Evolutionary conservation across 2,888 invertebrate genomes (phyloP), one percentile per base, ranked within the genome.

Genomic region (Byasa hedistus): DNA sequence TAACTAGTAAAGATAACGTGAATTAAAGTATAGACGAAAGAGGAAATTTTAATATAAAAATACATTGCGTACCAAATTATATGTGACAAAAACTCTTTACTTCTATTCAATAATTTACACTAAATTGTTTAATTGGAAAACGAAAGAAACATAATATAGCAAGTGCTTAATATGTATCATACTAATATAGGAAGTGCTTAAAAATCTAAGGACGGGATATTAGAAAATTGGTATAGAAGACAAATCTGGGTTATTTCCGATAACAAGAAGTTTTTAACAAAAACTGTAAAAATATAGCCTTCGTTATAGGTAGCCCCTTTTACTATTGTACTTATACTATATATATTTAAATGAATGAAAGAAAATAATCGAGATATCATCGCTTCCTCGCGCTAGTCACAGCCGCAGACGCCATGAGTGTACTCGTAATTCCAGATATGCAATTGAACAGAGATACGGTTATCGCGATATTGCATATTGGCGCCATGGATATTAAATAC

Each of bases 401-500:
- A 23, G 48, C 36, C 39, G 55, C 32, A 67, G 66, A 63, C 66
- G 59, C 36, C 62, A 55, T 56, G 32, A 54, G 57, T 60, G 69
- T 64, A 66, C 64, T 68, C 48, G 64, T 67, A 70, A 68, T 68
- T 69, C 69, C 67, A 67, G 67, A 68, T 71, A 73, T 71, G 72
- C 72, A 69, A 69, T 71, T 63, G 48, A 65, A 70, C 68, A 69
- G 69, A 67, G 71, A 64, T 68, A 65, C 44, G 68, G 68, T 70
- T 73, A 74, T 72, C 73, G 66, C 12, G 57, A 74, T 76, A 78
- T 69, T 72, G 72, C 72, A 71, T 68, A 73, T 73, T 75, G 79
- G 79, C 79, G 79, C 79, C 79, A 74, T 69, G 75, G 75, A 74
- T 72, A 73, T 75, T 73, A 70, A 75, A 70, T 62, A 71, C 73